Evolutionary conservation across 2,797 vertebrate genomes (phyloP).

Genomic region (Danio albolineatus): DNA sequence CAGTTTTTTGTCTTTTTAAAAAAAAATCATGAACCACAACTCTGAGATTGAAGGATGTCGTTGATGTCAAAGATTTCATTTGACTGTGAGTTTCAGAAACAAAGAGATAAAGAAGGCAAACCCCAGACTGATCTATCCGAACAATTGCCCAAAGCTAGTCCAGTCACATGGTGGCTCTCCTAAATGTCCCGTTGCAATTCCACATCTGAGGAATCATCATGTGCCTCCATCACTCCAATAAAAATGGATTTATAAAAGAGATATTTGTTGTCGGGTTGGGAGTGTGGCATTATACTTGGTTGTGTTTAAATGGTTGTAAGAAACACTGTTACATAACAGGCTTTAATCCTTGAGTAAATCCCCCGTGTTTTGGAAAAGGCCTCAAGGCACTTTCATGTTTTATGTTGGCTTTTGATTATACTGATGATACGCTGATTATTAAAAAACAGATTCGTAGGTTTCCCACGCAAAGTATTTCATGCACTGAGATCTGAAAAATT

Average conservation of each 20-base stretch:
- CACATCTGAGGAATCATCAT: constrained; percentile 39
- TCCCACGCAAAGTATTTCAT: not conserved
- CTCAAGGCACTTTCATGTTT: not conserved
- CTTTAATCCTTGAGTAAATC: not conserved
- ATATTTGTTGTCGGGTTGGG: constrained; percentile 32
- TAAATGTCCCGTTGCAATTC: not conserved
- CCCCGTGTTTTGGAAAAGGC: not conserved
- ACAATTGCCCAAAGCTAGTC: constrained; percentile 22
- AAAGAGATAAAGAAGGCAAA: constrained; percentile 17
- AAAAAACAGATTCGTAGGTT: not conserved
- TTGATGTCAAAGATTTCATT: not conserved
- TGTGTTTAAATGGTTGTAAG: not conserved
- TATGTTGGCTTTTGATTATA: not conserved
- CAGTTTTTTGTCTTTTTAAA: not conserved
- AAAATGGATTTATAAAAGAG: constrained; percentile 39
- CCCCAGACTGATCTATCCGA: constrained; percentile 12
- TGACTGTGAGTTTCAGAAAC: constrained; percentile 6
- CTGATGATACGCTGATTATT: not conserved
- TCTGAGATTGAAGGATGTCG: no score
- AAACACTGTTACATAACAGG: not conserved
- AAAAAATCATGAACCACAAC: not conserved
- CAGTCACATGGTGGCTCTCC: constrained; percentile 30
- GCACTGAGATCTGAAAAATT: no score
- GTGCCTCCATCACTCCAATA: constrained; percentile 5
- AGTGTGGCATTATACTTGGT: constrained; percentile 1